Evolutionary conservation across 2,888 invertebrate species (phyloP).

Genomic region (Cantharis nigra): DNA sequence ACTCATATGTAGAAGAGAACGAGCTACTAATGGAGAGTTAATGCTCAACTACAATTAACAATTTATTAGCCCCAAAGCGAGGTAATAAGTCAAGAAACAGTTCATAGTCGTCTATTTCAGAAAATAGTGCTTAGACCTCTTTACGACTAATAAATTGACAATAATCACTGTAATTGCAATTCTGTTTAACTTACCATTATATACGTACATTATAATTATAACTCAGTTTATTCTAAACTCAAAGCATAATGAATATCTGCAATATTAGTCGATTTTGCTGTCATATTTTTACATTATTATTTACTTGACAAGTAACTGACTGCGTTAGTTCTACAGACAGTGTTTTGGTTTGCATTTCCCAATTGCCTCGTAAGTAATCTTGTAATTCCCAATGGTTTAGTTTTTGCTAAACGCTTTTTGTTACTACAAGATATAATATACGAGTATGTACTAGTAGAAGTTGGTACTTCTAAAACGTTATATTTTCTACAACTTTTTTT

Average conservation of each 20-base stretch:
- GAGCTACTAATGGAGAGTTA: background rate
- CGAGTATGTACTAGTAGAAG: no score
- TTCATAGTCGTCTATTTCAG: background rate
- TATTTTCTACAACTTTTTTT: no score
- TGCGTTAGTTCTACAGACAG: no score
- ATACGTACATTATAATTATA: background rate
- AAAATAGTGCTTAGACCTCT: background rate
- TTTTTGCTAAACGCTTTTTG: no score
- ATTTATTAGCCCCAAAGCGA: background rate
- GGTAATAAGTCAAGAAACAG: background rate
- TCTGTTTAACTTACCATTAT: background rate
- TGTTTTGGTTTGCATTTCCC: no score
- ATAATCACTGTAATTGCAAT: background rate
- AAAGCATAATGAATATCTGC: background rate
- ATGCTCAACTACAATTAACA: background rate
- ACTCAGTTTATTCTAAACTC: background rate
- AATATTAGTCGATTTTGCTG: no score
- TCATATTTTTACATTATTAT: no score
- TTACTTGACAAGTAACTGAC: no score
- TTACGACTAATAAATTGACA: background rate
- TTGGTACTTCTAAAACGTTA: no score
- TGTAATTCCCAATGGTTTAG: no score
- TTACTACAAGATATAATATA: no score
- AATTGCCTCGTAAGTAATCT: no score
- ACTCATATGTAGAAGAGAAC: background rate